Conservation (phyloP, 2,888 invertebrate genomes). For the Scaptomyza flava region DNA sequence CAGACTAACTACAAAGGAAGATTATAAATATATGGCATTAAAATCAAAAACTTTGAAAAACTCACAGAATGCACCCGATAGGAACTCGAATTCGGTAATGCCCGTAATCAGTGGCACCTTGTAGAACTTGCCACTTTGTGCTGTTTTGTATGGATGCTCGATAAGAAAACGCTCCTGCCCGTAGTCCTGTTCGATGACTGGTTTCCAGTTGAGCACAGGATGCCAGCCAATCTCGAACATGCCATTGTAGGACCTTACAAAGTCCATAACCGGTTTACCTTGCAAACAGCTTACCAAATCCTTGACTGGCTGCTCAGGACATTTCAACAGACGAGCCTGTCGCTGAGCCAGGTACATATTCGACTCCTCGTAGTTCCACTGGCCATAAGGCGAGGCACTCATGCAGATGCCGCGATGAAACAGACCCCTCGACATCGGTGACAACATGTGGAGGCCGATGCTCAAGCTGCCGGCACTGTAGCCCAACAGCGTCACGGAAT, state of each 20-base stretch:
- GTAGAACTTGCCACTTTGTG: conserved; percentile 86
- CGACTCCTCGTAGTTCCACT: conserved; percentile 85
- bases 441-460: conserved; percentile 86
- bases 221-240: conserved; percentile 81
- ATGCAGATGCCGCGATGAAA: conserved; percentile 89
- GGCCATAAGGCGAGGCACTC: conserved; percentile 87
- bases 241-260: conserved; percentile 61
- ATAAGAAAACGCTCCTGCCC: conserved; percentile 88
- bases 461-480: conserved; percentile 86
- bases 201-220: conserved; percentile 85
- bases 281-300: conserved; percentile 87
- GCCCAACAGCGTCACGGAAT: conserved; percentile 87
- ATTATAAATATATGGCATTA: accelerated
- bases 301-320: conserved; percentile 85
- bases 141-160: conserved; percentile 86
- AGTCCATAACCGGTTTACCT: conserved; percentile 73
- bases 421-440: conserved; percentile 88
- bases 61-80: conserved; percentile 85
- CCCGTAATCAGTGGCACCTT: conserved; percentile 88
- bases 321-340: conserved; percentile 87
- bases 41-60: neutral
- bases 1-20: conserved; percentile 77
- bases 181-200: conserved; percentile 88
- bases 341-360: conserved; percentile 86
- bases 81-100: conserved; percentile 88